Percentiles rank a stretch among this genome's conserved stretches.
phyloP scores from a whole-genome alignment of 1,140 invertebrate genomes.

The Sitobion miscanthi region DNA sequence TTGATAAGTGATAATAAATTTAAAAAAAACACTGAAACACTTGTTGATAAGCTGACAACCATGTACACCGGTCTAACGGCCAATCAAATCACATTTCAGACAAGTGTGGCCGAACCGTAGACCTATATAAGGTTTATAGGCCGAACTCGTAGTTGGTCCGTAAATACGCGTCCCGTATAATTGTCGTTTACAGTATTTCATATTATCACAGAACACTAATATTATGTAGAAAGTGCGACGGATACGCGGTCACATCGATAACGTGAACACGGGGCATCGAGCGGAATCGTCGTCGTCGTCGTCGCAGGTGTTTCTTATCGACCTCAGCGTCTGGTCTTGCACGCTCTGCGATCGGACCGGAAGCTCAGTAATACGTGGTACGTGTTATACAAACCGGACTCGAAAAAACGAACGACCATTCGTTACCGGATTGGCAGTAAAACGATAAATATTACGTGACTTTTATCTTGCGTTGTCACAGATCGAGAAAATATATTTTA shows the following conservation, averaged over 20 bases:
- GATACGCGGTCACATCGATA: background rate
- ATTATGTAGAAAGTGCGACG: background rate
- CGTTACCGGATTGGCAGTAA: background rate
- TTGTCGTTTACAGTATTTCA: too few species aligned
- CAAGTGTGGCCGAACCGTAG: too few species aligned
- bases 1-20: too few species aligned
- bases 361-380: background rate
- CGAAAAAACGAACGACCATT: background rate
- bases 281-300: background rate
- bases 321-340: background rate
- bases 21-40: too few species aligned
- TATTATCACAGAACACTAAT: background rate
- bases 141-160: too few species aligned
- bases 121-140: too few species aligned
- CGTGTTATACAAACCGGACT: background rate
- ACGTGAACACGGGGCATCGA: background rate
- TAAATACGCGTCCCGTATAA: background rate
- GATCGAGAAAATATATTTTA: background rate
- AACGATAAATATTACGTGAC: background rate
- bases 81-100: too few species aligned
- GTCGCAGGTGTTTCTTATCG: background rate
- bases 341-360: background rate
- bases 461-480: background rate
- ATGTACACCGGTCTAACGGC: too few species aligned
- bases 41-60: too few species aligned